phyloP scores from a whole-genome alignment of 2,113 vertebrate genomes.

The Thunnus thynnus region DNA sequence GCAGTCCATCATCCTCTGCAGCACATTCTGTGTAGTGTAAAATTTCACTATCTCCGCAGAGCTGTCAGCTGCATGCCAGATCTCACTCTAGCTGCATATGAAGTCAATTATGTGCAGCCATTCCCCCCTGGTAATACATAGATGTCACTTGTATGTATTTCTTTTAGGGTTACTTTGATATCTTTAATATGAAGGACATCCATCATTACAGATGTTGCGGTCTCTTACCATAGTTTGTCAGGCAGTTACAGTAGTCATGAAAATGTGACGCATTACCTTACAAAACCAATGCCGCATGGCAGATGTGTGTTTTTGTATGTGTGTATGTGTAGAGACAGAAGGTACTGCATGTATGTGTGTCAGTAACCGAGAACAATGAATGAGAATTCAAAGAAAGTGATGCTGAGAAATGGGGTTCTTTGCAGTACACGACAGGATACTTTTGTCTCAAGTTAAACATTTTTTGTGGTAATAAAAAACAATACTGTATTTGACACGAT shows the following conservation, averaged over 20 bases:
- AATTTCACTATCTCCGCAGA: constrained; percentile 58
- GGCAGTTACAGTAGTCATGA: constrained; percentile 45
- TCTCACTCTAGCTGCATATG: constrained; percentile 64
- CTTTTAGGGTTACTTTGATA: constrained; percentile 67
- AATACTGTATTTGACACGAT: too few species aligned
- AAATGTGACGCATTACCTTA: constrained; percentile 56
- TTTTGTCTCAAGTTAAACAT: not conserved
- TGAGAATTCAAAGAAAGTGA: not conserved
- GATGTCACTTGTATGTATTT: constrained; percentile 75
- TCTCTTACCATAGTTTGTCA: constrained; percentile 60
- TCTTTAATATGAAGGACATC: constrained; percentile 73
- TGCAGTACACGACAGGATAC: not conserved
- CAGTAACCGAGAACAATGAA: not conserved
- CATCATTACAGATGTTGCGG: constrained; percentile 70
- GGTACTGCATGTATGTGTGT: not conserved
- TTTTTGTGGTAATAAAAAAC: not conserved
- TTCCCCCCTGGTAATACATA: constrained; percentile 65
- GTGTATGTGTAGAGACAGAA: not conserved
- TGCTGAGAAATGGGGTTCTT: not conserved
- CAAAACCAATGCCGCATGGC: constrained; percentile 28
- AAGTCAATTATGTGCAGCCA: constrained; percentile 75
- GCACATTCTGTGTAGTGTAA: constrained; percentile 40
- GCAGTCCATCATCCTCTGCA: constrained; percentile 38
- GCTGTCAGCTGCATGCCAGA: constrained; percentile 75
- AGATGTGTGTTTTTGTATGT: constrained; percentile 6